Base-by-base conservation (phyloP, 1,140 invertebrate genomes). In the Nixonia krombeini region DNA sequence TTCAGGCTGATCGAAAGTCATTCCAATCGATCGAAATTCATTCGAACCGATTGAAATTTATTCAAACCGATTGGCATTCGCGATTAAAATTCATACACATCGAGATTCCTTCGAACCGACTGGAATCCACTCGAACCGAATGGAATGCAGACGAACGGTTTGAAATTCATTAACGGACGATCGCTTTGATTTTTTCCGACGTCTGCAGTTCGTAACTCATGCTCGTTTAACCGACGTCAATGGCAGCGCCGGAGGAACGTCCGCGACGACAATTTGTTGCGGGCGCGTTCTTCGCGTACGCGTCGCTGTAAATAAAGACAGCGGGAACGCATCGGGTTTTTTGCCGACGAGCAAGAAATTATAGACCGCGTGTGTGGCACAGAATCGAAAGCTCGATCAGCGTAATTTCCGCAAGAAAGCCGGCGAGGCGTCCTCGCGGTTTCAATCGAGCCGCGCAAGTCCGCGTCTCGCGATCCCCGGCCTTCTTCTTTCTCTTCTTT, bases 391-490 rank as follows among this genome's bases (percentile, higher is more conserved):
- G 23, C 49, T 18, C 38, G 52, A 59, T 72, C 38, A 37, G 28
- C 10, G 56, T 70, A 71, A 74, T 71, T 71, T 68, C 44, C 40
- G 33, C 50, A 37, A 58, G 52, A 59, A 53, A 45, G 29, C 25
- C 61, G 38, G 33, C 26, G 49, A 37, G 15, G 38, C 33, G 68
- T 50, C 56, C 13, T 21, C 31, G 61, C 26, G 45, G 57, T 70
- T 72, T 59, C 55, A 72, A 70, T 57, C 57, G 64, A 62, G 26
- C 25, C 47, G 55, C 9, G 29, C 31, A 31, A 23, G 33, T 37
- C 28, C 26, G 35, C 46, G 23, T 33, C 46, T 33, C 28, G 17
- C 29, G 7, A 29, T 28, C 25, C 10, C n/a, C 18, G 8, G 28
- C 38, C 18, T 10, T 15, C 42, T 29, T 15, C 44, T 28, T 45